Evolutionary conservation across 92 coral and sea anemone species (phyloP), one percentile per base, ranked within the genome.

Genomic region (Palythoa heliodiscus): DNA sequence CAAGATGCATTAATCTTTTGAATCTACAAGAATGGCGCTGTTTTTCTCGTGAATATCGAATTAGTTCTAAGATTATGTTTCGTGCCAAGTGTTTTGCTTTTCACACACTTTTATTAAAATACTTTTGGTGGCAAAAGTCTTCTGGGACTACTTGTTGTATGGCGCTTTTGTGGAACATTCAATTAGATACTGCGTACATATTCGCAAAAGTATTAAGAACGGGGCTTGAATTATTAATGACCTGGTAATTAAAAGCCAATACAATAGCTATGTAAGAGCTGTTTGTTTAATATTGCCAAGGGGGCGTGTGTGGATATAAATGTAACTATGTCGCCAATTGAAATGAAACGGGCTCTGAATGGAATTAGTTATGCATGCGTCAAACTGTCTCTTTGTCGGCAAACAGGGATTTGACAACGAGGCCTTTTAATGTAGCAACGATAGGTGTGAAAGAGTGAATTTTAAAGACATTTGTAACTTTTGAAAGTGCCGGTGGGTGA

Each of bases 321-420:
- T 90, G 96, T 76, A 88, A 86, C 96, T 86, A 84, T 93, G 92
- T 91, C 89, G 82, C 93, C 68, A 88, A 84, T 58, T 86, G 84
- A 82, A 47, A 73, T 82, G 80, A 86, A 69, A 80, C 84, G 84
- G 74, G 61, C 73, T 22, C 74, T 48, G 75, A 80, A 64, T 47
- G 60, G 74, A 80, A 80, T 80, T 47, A 80, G 7, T 80, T 80
- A 80, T 80, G 58, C 48, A 80, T 80, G 84, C 74, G 48, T 80
- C 84, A 80, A 80, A 47, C 40, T 68, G 60, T 80, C 74, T 48
- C 84, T 80, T 80, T 80, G 84, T 80, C 84, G 84, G 84, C 74
- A 80, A 66, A 67, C 50, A 22, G 63, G 73, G 73, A 23, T 48
- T 66, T 80, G 84, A 66, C 84, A 80, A 52, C 58, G 43, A 66